Conservation (phyloP, 2,888 invertebrate genomes). For the Mythimna impura region DNA sequence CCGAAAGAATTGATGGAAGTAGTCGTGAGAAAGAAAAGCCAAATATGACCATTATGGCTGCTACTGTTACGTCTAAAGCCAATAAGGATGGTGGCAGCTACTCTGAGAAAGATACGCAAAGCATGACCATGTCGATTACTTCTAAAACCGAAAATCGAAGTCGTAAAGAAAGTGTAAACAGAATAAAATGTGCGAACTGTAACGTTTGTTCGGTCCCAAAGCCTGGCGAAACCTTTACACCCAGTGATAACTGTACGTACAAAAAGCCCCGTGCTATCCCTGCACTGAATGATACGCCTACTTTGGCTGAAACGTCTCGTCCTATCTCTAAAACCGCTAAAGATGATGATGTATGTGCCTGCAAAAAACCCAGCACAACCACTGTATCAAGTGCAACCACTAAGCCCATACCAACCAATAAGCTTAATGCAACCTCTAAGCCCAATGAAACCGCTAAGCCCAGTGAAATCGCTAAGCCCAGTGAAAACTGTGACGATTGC, state of each 20-base stretch:
- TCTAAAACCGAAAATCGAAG: no score
- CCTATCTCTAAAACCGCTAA: not conserved
- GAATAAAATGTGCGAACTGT: not conserved
- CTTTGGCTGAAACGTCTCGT: not conserved
- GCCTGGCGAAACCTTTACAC: not conserved
- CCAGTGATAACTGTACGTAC: not conserved
- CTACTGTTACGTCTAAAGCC: no score
- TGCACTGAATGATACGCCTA: no score
- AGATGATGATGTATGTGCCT: not conserved
- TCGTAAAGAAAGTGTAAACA: no score
- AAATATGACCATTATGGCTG: no score
- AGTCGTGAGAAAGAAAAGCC: no score
- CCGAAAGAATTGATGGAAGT: not conserved
- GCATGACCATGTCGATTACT: no score
- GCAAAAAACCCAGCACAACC: not conserved
- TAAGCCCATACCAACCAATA: no score
- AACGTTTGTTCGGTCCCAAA: not conserved
- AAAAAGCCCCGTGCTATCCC: not conserved
- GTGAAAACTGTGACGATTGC: not conserved
- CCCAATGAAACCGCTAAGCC: no score
- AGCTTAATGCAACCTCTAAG: not conserved
- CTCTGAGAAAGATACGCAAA: no score
- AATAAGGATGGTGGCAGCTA: no score
- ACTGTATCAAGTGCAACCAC: no score
- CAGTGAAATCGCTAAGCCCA: not conserved